These are phyloP conservation scores for Dinomys branickii DNA, from an alignment of 2,113 vertebrate genomes.

Conservation along the genomic window DNA sequence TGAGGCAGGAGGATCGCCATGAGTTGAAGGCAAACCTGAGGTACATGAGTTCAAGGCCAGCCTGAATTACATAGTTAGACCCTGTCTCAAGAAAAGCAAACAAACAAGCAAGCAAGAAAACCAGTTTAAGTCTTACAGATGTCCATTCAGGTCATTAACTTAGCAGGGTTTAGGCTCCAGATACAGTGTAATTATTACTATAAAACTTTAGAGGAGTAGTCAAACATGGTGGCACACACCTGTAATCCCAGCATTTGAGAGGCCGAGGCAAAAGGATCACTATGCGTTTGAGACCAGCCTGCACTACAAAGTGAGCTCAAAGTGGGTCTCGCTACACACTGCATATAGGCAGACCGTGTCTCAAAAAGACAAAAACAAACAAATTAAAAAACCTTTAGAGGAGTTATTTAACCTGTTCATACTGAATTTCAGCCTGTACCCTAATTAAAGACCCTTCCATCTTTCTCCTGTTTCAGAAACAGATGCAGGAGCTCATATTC, in stretches of 20 bases:
- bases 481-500: slow-evolving; percentile 90
- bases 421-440: slow-evolving; percentile 46
- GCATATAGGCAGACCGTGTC: too few relatives aligned
- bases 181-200: slow-evolving; percentile 29
- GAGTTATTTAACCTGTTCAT: slow-evolving; percentile 33
- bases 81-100: not conserved
- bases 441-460: slow-evolving; percentile 20
- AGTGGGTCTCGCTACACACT: too few relatives aligned
- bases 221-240: too few relatives aligned
- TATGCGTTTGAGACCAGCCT: too few relatives aligned
- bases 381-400: not conserved
- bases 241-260: too few relatives aligned
- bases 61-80: not conserved
- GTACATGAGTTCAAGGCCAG: not conserved
- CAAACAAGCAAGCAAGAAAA: not conserved
- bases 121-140: not conserved
- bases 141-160: not conserved
- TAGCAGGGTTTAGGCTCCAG: not conserved
- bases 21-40: not conserved
- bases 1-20: not conserved
- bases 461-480: slow-evolving; percentile 86
- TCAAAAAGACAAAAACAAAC: too few relatives aligned
- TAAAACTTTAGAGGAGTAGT: too few relatives aligned
- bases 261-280: too few relatives aligned
- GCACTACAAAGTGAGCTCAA: too few relatives aligned